A percentile compares a stretch with the other conserved stretches of the same genome.
Conservation (phyloP, 2,888 invertebrate genomes). For the Brenthis daphne region DNA sequence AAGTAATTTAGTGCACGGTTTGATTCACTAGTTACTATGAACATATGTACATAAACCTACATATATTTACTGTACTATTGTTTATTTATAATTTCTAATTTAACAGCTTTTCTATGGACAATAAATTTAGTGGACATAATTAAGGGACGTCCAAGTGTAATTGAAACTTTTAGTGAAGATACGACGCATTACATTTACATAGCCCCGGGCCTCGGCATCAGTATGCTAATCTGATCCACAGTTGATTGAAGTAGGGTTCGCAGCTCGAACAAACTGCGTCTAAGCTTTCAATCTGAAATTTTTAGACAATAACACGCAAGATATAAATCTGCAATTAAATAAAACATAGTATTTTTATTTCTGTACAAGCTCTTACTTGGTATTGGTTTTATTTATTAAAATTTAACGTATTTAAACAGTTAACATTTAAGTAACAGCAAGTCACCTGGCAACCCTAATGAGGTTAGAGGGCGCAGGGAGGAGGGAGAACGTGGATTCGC, state of each 20-base stretch:
- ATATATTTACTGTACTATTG: neutral
- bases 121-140: constrained; percentile 6
- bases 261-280: no score
- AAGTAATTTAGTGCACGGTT: no score
- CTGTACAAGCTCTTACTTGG: no score
- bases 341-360: no score
- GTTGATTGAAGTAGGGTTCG: neutral
- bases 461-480: constrained; percentile 4
- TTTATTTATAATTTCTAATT: neutral
- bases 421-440: no score
- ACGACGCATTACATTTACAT: constrained; percentile 49
- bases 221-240: constrained; percentile 45
- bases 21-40: no score
- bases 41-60: no score
- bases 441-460: neutral
- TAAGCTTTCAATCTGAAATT: no score
- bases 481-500: constrained; percentile 13
- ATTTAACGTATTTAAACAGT: no score
- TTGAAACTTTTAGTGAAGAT: constrained; percentile 50
- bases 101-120: constrained; percentile 9
- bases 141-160: constrained; percentile 42
- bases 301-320: no score
- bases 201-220: constrained; percentile 41
- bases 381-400: no score
- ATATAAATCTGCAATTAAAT: no score